phyloP scores from a whole-genome alignment of 1,140 invertebrate species.

The Eupeodes corollae region DNA sequence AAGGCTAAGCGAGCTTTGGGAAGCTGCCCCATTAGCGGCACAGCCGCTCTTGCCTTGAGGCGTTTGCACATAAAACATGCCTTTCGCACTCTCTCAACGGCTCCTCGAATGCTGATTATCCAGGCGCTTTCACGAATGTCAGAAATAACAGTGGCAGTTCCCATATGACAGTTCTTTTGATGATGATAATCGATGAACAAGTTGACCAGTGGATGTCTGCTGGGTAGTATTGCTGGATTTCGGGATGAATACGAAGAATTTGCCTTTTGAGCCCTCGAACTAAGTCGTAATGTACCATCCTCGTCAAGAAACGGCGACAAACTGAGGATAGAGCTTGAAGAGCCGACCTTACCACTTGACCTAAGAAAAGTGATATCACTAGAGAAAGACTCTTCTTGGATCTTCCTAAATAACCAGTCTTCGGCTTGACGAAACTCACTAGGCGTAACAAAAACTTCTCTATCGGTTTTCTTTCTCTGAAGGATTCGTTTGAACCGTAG shows the following conservation, averaged over 20 bases:
- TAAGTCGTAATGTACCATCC: no score
- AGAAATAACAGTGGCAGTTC: background rate
- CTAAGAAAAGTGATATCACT: no score
- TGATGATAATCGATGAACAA: background rate
- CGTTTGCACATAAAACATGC: constrained; percentile 1
- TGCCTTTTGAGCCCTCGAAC: background rate
- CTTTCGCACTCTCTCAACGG: background rate
- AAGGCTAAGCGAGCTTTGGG: constrained; percentile 12
- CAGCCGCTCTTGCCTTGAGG: background rate
- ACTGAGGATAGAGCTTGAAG: no score
- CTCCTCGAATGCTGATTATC: constrained; percentile 7
- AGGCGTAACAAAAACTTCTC: background rate
- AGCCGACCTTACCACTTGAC: no score
- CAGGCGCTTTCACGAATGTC: constrained; percentile 6
- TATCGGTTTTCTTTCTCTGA: background rate
- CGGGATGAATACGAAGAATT: background rate
- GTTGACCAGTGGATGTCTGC: background rate
- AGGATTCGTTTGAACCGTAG: background rate
- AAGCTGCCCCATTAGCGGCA: constrained; percentile 10
- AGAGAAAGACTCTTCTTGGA: no score
- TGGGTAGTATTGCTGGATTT: background rate
- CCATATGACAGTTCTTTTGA: background rate
- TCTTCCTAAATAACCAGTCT: no score
- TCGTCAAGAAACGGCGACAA: no score
- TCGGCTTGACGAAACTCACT: no score